Evolutionary conservation across 2,888 invertebrate species (phyloP).

Genomic region (Trichogramma evanescens): DNA sequence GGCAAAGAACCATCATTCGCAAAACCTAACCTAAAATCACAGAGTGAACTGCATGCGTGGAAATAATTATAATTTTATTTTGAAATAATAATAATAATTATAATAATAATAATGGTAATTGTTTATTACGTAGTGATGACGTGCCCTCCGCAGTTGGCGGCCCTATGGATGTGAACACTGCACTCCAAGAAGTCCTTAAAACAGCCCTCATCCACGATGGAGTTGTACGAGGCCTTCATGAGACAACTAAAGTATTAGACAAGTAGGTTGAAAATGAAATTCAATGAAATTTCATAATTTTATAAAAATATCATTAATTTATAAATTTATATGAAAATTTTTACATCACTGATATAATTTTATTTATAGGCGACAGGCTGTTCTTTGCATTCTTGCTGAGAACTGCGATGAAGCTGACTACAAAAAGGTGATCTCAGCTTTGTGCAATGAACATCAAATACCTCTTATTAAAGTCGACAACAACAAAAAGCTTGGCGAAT

Average conservation of each 20-base stretch:
- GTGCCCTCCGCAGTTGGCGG: constrained; percentile 65
- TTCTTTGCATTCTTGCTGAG: constrained; percentile 92
- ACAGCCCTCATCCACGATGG: constrained; percentile 92
- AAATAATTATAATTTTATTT: no score
- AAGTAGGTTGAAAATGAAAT: constrained; percentile 59
- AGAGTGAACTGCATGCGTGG: not conserved
- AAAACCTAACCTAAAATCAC: no score
- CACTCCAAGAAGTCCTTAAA: constrained; percentile 93
- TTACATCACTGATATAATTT: not conserved
- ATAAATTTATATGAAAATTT: not conserved
- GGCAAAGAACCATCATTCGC: no score
- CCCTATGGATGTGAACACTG: constrained; percentile 89
- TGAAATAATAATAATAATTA: no score
- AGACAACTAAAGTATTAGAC: constrained; percentile 95
- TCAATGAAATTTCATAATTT: not conserved
- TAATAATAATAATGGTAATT: not conserved
- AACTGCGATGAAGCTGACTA: constrained; percentile 98
- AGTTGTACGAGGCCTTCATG: constrained; percentile 92
- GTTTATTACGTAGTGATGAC: constrained; percentile 48
- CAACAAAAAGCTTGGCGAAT: constrained; percentile 98
- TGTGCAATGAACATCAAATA: constrained; percentile 98
- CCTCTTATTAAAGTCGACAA: constrained; percentile 96
- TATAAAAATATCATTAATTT: not conserved
- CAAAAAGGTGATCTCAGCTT: constrained; percentile 92
- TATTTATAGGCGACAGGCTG: constrained; percentile 78